These are phyloP conservation scores for Pachydiplax longipennis DNA, from an alignment of 2,888 invertebrate genomes.

Conservation along the genomic window DNA sequence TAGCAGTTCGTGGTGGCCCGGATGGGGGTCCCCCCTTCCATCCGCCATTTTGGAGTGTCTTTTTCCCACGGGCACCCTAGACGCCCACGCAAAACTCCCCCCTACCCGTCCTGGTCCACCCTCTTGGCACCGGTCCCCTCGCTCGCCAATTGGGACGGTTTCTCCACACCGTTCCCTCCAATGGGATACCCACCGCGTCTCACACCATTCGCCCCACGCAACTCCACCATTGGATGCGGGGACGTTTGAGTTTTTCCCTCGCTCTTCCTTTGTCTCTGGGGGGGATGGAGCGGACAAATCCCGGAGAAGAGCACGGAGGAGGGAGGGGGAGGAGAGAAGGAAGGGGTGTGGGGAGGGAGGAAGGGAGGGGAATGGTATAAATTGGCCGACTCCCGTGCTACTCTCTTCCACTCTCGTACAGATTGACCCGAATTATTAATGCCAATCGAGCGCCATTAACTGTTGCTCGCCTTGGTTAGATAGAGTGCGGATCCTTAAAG, in stretches of 20 bases:
- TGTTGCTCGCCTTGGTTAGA: neutral
- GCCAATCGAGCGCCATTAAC: constrained; percentile 38
- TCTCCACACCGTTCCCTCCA: neutral
- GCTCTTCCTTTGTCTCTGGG: neutral
- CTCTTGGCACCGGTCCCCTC: neutral
- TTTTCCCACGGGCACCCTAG: neutral
- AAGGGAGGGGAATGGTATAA: neutral
- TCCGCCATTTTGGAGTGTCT: neutral
- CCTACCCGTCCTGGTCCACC: neutral
- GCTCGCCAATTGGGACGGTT: neutral
- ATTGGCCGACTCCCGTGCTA: constrained; percentile 37
- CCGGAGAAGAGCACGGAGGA: neutral
- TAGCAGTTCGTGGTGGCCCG: neutral
- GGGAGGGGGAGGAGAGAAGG: neutral
- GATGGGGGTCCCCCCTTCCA: neutral
- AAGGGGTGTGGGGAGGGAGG: neutral
- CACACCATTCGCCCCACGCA: neutral
- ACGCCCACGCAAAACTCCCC: neutral
- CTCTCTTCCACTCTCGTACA: constrained; percentile 41
- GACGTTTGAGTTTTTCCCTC: neutral
- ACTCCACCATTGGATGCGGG: neutral
- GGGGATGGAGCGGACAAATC: neutral
- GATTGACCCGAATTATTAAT: constrained; percentile 43
- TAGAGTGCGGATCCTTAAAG: neutral
- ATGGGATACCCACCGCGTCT: neutral